Evolutionary conservation across 2,113 vertebrate species (phyloP).

Genomic region (Lota lota): DNA sequence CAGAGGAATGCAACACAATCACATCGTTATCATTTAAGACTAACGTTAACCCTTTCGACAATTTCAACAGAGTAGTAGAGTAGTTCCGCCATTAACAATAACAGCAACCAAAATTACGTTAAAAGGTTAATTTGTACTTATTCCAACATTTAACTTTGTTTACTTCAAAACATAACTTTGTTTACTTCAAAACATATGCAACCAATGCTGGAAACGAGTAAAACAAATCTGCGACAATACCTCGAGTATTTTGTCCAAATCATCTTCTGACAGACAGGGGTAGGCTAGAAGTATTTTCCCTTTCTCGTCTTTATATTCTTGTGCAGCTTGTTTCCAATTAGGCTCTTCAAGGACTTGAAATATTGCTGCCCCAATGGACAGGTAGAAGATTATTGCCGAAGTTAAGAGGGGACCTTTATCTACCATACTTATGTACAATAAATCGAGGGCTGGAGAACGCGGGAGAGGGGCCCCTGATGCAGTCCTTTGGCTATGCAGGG

Average conservation of each 20-base stretch:
- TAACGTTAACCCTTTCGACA: too few relatives aligned
- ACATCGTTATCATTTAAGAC: too few relatives aligned
- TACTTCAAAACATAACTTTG: too few relatives aligned
- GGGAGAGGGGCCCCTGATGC: conserved; percentile 21
- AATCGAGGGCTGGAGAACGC: conserved; percentile 28
- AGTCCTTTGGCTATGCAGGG: neutral
- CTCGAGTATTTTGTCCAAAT: conserved; percentile 88
- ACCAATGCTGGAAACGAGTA: too few relatives aligned
- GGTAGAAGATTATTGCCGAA: conserved; percentile 96
- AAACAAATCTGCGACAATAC: conserved; percentile 65
- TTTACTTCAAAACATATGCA: too few relatives aligned
- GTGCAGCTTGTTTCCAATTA: conserved; percentile 83
- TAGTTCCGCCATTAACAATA: too few relatives aligned
- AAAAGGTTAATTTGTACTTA: neutral
- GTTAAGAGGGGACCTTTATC: conserved; percentile 95
- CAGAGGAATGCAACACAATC: too few relatives aligned
- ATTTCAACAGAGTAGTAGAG: neutral
- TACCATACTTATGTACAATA: conserved; percentile 80
- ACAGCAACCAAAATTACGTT: neutral
- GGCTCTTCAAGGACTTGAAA: conserved; percentile 96
- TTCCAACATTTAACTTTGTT: neutral
- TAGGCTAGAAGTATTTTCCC: conserved; percentile 80
- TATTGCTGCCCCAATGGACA: conserved; percentile 97
- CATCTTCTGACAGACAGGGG: conserved; percentile 83
- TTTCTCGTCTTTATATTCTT: conserved; percentile 77